Conservation (phyloP, 1,140 invertebrate species). For the Tenebrio molitor region DNA sequence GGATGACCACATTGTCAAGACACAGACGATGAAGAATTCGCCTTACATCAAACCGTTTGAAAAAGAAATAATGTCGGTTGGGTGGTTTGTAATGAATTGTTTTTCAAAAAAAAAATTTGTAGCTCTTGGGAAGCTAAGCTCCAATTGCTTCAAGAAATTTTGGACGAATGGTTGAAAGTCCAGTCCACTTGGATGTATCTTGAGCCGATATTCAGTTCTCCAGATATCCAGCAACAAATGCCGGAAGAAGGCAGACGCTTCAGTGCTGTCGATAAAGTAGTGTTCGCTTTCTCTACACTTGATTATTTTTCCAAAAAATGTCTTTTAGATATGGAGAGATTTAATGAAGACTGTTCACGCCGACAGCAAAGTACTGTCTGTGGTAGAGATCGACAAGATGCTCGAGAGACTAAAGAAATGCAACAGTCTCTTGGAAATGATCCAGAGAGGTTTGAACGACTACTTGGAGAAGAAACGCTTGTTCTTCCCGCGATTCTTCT, state of each 20-base stretch:
- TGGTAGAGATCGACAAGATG: slow-evolving; percentile 94
- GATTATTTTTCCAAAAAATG: slow-evolving; percentile 1
- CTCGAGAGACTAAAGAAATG: slow-evolving; percentile 91
- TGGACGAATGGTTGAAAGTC: slow-evolving; percentile 97
- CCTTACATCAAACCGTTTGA: slow-evolving; percentile 97
- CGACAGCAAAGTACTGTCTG: slow-evolving; percentile 86
- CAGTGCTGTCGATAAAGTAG: slow-evolving; percentile 90
- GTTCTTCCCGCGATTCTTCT: slow-evolving; percentile 97
- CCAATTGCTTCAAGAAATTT: slow-evolving; percentile 87
- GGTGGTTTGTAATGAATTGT: too few relatives aligned
- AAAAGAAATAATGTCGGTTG: slow-evolving; percentile 79
- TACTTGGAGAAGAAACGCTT: slow-evolving; percentile 97
- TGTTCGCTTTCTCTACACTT: neutral
- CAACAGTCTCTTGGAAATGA: slow-evolving; percentile 87
- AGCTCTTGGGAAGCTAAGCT: slow-evolving; percentile 86
- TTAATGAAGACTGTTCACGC: slow-evolving; percentile 88
- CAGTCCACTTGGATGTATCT: slow-evolving; percentile 98
- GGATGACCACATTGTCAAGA: slow-evolving; percentile 97
- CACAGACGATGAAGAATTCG: slow-evolving; percentile 97
- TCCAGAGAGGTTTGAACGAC: slow-evolving; percentile 93
- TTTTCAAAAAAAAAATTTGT: slow-evolving; percentile 12
- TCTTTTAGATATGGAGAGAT: slow-evolving; percentile 85
- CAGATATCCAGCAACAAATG: slow-evolving; percentile 97
- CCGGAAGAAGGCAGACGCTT: slow-evolving; percentile 93
- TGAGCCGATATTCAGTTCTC: slow-evolving; percentile 97